Conservation (phyloP, 2,888 invertebrate genomes). For the Trachelus tabidus region DNA sequence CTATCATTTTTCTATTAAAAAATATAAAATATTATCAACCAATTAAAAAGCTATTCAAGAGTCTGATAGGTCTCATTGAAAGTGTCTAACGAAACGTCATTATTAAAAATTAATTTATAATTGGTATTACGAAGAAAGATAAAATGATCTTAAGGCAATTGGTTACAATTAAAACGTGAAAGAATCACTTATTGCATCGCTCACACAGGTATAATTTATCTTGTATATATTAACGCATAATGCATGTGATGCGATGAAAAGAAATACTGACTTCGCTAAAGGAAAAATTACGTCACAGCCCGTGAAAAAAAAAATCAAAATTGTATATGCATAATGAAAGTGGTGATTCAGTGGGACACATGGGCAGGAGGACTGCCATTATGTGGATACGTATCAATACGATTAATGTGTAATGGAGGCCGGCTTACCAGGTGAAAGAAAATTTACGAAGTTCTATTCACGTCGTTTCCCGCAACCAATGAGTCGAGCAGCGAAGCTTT, state of each 20-base stretch:
- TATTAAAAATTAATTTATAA: background rate
- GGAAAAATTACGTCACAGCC: no score
- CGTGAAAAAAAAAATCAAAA: background rate
- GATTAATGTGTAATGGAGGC: background rate
- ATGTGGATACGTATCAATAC: background rate
- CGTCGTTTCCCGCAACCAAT: slow-evolving; percentile 36
- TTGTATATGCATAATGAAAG: background rate
- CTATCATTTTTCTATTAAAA: background rate
- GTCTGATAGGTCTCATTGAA: background rate
- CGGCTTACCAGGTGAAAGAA: background rate
- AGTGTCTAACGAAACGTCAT: background rate
- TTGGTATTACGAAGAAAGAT: background rate
- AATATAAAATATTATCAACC: background rate
- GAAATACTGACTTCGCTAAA: background rate
- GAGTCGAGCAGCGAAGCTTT: slow-evolving; percentile 52
- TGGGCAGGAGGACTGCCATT: background rate
- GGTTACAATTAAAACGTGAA: background rate
- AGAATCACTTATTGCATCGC: background rate
- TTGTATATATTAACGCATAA: background rate
- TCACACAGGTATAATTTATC: background rate
- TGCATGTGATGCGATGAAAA: background rate
- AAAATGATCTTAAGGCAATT: background rate
- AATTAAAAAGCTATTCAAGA: background rate
- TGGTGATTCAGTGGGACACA: background rate
- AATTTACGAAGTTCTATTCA: slow-evolving; percentile 19